Conservation (phyloP, 2,888 invertebrate species). For the Caenorhabditis japonica region DNA sequence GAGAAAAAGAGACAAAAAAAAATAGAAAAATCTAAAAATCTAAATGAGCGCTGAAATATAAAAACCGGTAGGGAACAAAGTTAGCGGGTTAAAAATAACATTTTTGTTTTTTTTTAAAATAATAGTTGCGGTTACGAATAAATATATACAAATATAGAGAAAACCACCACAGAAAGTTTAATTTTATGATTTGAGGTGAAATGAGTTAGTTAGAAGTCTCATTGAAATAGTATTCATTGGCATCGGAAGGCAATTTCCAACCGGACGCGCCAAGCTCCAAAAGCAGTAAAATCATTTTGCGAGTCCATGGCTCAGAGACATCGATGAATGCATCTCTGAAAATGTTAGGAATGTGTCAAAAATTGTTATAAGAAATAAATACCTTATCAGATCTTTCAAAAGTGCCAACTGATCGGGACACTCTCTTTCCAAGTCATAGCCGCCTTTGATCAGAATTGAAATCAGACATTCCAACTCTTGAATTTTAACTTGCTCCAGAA, state of each 20-base stretch:
- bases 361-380: not conserved
- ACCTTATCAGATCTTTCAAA: slow-evolving; percentile 71
- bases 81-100: slow-evolving; percentile 36
- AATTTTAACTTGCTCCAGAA: slow-evolving; percentile 74
- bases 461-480: slow-evolving; percentile 76
- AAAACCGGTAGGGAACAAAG: slow-evolving; percentile 37
- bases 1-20: slow-evolving; percentile 10
- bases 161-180: not conserved
- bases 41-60: slow-evolving; percentile 4
- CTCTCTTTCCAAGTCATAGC: slow-evolving; percentile 76
- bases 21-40: slow-evolving; percentile 4
- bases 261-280: slow-evolving; percentile 75
- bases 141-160: slow-evolving; percentile 51
- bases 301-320: slow-evolving; percentile 76
- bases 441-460: slow-evolving; percentile 70
- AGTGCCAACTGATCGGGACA: slow-evolving; percentile 72
- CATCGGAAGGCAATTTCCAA: slow-evolving; percentile 75
- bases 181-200: no score
- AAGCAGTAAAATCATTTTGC: slow-evolving; percentile 76
- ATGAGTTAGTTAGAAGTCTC: slow-evolving; percentile 40
- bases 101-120: no score
- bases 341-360: not conserved
- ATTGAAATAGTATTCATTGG: slow-evolving; percentile 77
- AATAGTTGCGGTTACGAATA: no score
- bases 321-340: slow-evolving; percentile 74